Percentiles rank a stretch among this genome's conserved stretches.
These are phyloP conservation scores for Lutraria lutraria DNA, from an alignment of 2,888 invertebrate genomes.

Conservation along the genomic window DNA sequence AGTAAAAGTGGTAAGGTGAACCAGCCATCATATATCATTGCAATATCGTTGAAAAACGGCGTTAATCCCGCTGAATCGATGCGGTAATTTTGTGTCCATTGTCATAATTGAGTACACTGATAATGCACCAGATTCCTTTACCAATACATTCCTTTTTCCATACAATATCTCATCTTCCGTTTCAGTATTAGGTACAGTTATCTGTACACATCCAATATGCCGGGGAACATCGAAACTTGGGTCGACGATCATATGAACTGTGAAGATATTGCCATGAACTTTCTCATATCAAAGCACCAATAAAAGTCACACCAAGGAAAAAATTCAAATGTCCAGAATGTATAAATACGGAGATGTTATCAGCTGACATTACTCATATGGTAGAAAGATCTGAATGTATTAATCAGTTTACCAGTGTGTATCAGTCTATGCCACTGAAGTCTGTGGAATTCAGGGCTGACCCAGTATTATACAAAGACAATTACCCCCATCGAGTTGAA, in stretches of 20 bases:
- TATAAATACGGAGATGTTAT: conserved; percentile 96
- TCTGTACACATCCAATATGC: conserved; percentile 96
- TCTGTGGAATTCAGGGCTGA: conserved; percentile 97
- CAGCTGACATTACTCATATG: conserved; percentile 96
- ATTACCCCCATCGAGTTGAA: conserved; percentile 94
- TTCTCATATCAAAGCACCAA: conserved; percentile 97
- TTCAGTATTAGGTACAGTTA: conserved; percentile 95
- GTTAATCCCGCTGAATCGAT: too few species aligned
- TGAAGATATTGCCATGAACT: conserved; percentile 99
- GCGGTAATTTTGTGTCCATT: too few species aligned
- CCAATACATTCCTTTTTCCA: too few species aligned
- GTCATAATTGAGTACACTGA: too few species aligned
- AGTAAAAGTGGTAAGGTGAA: too few species aligned
- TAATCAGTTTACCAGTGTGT: conserved; percentile 92
- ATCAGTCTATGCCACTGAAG: conserved; percentile 95
- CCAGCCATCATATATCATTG: too few species aligned
- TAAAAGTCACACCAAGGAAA: conserved; percentile 95
- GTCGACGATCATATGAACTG: conserved; percentile 99
- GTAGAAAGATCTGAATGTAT: conserved; percentile 96
- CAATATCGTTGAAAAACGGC: too few species aligned
- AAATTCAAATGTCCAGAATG: conserved; percentile 99
- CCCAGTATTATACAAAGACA: conserved; percentile 93
- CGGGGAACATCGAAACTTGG: conserved; percentile 94
- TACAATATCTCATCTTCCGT: not conserved
- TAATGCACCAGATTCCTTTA: too few species aligned